These are phyloP conservation scores for Zelleria hepariella DNA, from an alignment of 2,888 invertebrate genomes.

Conservation along the genomic window DNA sequence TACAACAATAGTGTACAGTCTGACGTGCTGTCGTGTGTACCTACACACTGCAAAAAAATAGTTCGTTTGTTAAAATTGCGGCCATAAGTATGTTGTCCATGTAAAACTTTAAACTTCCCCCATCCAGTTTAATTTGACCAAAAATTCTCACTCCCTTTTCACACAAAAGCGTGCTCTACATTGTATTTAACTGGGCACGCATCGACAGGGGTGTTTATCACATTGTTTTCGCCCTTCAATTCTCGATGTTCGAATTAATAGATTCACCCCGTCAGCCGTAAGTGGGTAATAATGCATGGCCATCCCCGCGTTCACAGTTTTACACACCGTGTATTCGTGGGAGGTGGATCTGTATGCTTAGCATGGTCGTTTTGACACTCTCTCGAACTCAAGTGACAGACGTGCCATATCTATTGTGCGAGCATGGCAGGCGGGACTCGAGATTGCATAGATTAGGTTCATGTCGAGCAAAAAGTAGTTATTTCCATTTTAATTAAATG, in stretches of 20 bases:
- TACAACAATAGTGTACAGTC: no score
- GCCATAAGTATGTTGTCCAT: no score
- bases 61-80: no score
- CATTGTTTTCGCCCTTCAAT: slow-evolving; percentile 1
- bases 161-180: not conserved
- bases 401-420: no score
- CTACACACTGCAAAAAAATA: no score
- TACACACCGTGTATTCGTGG: not conserved
- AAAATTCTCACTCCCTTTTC: not conserved
- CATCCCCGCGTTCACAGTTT: slow-evolving; percentile 2
- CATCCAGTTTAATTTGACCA: not conserved
- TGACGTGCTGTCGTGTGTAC: no score
- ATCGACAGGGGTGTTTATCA: not conserved
- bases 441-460: no score
- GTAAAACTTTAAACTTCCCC: not conserved
- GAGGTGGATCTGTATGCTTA: not conserved
- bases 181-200: not conserved
- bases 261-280: slow-evolving; percentile 10
- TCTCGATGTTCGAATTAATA: slow-evolving; percentile 6
- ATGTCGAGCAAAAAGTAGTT: no score
- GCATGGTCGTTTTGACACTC: no score
- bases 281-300: slow-evolving; percentile 9
- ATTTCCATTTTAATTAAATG: no score
- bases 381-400: no score
- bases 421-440: no score